Percentiles rank a stretch among this genome's conserved stretches.
Conservation (phyloP, 2,113 vertebrate genomes). For the Trichomycterus rosablanca region DNA sequence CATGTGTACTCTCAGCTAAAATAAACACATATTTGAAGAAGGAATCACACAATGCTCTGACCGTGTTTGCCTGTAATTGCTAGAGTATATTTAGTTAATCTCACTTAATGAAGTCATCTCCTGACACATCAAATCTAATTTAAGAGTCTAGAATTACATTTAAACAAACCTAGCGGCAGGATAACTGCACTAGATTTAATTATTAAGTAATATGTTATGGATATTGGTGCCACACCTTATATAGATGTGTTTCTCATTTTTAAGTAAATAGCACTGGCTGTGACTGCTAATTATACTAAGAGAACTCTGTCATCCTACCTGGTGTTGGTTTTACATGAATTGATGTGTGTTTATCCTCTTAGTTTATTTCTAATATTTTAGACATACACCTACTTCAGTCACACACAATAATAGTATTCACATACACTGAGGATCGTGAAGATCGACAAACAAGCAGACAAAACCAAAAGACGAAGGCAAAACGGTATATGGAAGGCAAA, state of each 20-base stretch:
- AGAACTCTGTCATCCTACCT: too few relatives aligned
- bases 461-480: too few relatives aligned
- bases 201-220: constrained; percentile 8
- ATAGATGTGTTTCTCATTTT: neutral
- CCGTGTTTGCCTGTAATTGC: neutral
- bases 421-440: too few relatives aligned
- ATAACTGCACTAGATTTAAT: constrained; percentile 20
- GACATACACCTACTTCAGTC: too few relatives aligned
- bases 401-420: too few relatives aligned
- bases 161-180: constrained; percentile 15
- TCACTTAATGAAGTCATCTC: constrained; percentile 31
- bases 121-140: constrained; percentile 28
- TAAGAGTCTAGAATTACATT: constrained; percentile 26
- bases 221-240: neutral
- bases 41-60: constrained; percentile 15
- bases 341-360: too few relatives aligned
- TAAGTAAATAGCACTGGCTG: neutral
- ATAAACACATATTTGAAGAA: constrained; percentile 2
- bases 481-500: too few relatives aligned
- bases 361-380: too few relatives aligned
- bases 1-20: constrained; percentile 26
- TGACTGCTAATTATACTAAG: neutral
- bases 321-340: too few relatives aligned
- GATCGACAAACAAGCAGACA: too few relatives aligned
- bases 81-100: constrained; percentile 10